Evolutionary conservation across 2,888 invertebrate genomes (phyloP).

Genomic region (Xylocampa areola): DNA sequence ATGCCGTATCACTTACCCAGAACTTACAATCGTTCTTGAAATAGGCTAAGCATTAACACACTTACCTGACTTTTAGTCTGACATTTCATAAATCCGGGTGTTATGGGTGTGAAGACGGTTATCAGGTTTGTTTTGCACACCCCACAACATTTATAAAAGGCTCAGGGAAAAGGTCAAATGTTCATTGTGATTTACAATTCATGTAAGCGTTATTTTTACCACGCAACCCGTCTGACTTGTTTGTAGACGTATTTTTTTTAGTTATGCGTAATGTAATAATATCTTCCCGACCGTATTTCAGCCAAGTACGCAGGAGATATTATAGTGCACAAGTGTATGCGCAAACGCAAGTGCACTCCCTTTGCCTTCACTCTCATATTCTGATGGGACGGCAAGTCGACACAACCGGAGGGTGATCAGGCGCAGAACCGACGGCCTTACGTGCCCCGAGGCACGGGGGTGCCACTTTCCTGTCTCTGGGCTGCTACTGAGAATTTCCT

Average conservation of each 20-base stretch:
- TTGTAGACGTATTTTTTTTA: background rate
- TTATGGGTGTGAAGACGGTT: slow-evolving; percentile 1
- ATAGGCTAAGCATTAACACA: background rate
- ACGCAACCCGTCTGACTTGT: background rate
- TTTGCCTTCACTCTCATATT: too few species aligned
- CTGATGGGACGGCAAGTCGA: too few species aligned
- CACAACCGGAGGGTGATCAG: too few species aligned
- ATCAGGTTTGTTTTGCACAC: background rate
- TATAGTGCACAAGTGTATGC: too few species aligned
- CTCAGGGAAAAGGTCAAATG: slow-evolving; percentile 1
- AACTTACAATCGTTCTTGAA: background rate
- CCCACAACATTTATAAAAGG: background rate
- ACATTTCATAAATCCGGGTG: slow-evolving; percentile 1
- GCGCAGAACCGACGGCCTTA: too few species aligned
- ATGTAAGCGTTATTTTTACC: background rate
- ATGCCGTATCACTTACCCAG: background rate
- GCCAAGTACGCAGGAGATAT: too few species aligned
- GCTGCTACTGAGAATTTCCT: too few species aligned
- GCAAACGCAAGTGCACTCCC: too few species aligned
- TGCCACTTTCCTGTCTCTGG: too few species aligned
- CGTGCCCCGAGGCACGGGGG: too few species aligned
- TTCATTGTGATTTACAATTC: background rate
- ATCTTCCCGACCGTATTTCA: too few species aligned
- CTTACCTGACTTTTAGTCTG: slow-evolving; percentile 4
- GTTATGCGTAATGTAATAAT: too few species aligned